Conservation (phyloP, 2,888 invertebrate genomes). For the Diaprepes abbreviatus region DNA sequence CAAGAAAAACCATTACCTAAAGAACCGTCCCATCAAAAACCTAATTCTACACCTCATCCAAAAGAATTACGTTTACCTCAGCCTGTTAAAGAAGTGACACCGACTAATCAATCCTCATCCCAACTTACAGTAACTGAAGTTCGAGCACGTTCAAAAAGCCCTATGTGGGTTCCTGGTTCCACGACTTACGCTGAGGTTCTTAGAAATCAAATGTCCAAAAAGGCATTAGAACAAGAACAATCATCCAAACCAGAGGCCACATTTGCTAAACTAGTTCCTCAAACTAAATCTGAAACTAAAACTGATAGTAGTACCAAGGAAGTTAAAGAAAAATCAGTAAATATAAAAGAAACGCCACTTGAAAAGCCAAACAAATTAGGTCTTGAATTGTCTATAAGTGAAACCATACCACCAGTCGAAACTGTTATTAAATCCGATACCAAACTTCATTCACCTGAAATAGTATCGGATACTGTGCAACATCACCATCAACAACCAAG, state of each 20-base stretch:
- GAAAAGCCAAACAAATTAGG: not conserved
- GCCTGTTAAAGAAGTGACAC: not conserved
- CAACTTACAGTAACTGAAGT: constrained; percentile 17
- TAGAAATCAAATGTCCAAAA: constrained; percentile 69
- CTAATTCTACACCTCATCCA: constrained; percentile 24
- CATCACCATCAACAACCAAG: not conserved
- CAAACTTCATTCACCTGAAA: not conserved
- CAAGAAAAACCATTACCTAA: constrained; percentile 28
- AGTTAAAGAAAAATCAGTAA: not conserved
- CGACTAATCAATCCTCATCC: not conserved
- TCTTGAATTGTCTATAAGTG: not conserved
- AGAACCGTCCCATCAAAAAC: constrained; percentile 27
- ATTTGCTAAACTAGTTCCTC: constrained; percentile 11
- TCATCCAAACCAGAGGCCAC: not conserved
- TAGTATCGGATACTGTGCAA: not conserved
- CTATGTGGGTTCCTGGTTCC: constrained; percentile 81
- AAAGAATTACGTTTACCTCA: constrained; percentile 26
- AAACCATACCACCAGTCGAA: not conserved
- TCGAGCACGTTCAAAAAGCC: constrained; percentile 74
- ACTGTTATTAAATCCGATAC: not conserved
- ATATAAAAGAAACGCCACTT: not conserved
- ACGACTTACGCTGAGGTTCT: constrained; percentile 86
- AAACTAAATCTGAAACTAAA: not conserved
- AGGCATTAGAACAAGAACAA: constrained; percentile 14
- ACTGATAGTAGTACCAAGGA: not conserved